These are phyloP conservation scores for Paramuricea clavata DNA, from an alignment of 92 coral and sea anemone species.

Conservation along the genomic window DNA sequence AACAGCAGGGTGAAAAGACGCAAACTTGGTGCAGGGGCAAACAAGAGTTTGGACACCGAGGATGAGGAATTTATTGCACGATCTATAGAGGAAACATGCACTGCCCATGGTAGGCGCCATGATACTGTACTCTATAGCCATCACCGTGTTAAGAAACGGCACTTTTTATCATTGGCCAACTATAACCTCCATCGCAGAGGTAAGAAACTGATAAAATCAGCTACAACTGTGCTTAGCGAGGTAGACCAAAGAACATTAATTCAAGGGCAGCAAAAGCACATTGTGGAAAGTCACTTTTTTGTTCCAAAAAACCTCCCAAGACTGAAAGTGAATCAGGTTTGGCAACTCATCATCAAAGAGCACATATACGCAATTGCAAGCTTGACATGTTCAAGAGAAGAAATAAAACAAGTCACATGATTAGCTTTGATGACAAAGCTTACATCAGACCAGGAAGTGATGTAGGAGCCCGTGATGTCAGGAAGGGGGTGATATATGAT, in stretches of 20 bases:
- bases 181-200: conserved; percentile 11
- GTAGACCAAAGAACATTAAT: conserved; percentile 46
- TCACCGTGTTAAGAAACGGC: no score
- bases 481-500: conserved; percentile 11
- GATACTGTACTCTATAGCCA: no score
- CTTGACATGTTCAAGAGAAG: conserved; percentile 15
- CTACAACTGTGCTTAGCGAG: conserved; percentile 50
- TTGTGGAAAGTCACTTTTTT: conserved; percentile 40
- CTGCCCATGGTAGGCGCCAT: no score
- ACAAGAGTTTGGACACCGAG: no score
- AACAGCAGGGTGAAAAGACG: conserved; percentile 57
- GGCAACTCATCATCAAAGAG: conserved; percentile 31
- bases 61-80: no score
- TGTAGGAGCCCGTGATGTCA: conserved; percentile 19
- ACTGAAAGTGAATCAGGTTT: conserved; percentile 18
- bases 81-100: no score
- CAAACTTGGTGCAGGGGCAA: no score
- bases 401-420: conserved; percentile 9
- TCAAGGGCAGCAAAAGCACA: conserved; percentile 55
- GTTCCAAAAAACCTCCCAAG: conserved; percentile 53
- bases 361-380: conserved; percentile 27
- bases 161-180: no score
- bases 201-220: conserved; percentile 65
- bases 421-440: background rate
- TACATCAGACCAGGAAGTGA: conserved; percentile 34